Base-by-base conservation (phyloP, 2,797 vertebrate genomes). In the Falco novaeseelandiae region DNA sequence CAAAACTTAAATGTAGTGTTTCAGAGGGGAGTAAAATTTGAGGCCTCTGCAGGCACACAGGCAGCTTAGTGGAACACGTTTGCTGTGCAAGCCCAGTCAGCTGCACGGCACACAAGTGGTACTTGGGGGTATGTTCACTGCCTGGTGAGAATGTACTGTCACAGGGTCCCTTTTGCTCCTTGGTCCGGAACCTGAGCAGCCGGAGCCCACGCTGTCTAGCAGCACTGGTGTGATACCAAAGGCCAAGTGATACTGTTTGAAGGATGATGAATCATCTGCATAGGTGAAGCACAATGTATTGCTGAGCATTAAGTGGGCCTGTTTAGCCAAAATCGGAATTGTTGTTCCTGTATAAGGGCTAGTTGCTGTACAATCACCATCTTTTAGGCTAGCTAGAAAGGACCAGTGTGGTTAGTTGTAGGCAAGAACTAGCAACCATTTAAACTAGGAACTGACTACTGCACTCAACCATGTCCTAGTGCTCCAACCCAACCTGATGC, bases 131-230 rank as follows among this genome's bases (percentile, higher is more conserved):
- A 8, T 5, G 0, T 57, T 62, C 52, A 51, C 18, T 14, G 16
- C 18, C 65, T 4, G 2, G 1, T 57, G 63, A 62, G 34, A 62
- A 51, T 1, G 0, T 49, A 11, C 29, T 1, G 1, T 58, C 59
- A 61, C 14, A 17, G 67, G 7, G 22, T 21, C 32, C 26, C 34
- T 82, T 79, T 65, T 29, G 30, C 18, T 23, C 61, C 63, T 14
- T 44, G 25, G 46, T 57, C 20, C 15, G 58, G 22, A 63, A 65
- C 12, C 44, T 67, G 58, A 52, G 44, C 42, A 23, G 16, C 0
- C 1, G 10, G 19, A 67, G 46, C 61, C 0, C 2, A n/a, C 63
- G 27, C 34, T 65, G 72, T 58, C 38, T 44, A 38, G 32, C 71
- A 69, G 27, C 38, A 27, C 12, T 23, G 30, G 38, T 58, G 30